Base-by-base conservation (phyloP, 64 coral and sea anemone genomes). In the Pocillopora damicornis region DNA sequence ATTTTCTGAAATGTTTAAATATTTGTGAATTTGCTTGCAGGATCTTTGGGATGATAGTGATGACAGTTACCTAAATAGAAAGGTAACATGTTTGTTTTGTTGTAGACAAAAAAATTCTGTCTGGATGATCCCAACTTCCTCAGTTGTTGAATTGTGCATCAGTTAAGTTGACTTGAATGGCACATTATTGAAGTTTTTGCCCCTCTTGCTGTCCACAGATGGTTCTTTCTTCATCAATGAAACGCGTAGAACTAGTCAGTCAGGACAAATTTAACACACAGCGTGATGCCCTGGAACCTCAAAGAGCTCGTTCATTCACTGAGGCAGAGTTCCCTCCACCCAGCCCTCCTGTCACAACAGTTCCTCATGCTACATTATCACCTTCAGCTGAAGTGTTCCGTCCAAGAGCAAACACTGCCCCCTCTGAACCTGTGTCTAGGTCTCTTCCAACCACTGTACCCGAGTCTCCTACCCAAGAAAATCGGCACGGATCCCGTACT, bases 41-140 rank as follows among this genome's bases (percentile, higher is more conserved):
- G 97, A 99, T 93, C 88, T 99, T 20, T 99, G 97, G 97, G 97
- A 99, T 93, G 93, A 95, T n/a, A 90, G 97, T 81, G 97, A 99
- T 69, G 93, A 92, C 20, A 87, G 93, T 84, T 99, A 99, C 60
- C 79, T 99, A 12, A 99, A 92, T 62, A 76, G 88, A 88, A 99
- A 99, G 93, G 97, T 95, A 91, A 60, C 63, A 80, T 17, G 61
- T 1, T 64, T 10, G 77, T 13, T 87, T 37, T 37, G 59, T 22
- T 58, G 20, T 22, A 45, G 38, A n/a, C 25, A 76, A 59, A 60
- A 60, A 58, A 25, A 15, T 25, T n/a, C 1, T 35, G 35, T 11
- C 6, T 15, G 8, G 16, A 35, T 11, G 1, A 15, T 56, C 34
- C 20, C 42, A 51, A 4, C 42, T 7, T 51, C 42, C 7, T 51